Percentiles rank a stretch among this genome's conserved stretches.
phyloP scores from a whole-genome alignment of 30 jellyfish, hydroid and myxozoan genomes.

The Hydractinia echinata region DNA sequence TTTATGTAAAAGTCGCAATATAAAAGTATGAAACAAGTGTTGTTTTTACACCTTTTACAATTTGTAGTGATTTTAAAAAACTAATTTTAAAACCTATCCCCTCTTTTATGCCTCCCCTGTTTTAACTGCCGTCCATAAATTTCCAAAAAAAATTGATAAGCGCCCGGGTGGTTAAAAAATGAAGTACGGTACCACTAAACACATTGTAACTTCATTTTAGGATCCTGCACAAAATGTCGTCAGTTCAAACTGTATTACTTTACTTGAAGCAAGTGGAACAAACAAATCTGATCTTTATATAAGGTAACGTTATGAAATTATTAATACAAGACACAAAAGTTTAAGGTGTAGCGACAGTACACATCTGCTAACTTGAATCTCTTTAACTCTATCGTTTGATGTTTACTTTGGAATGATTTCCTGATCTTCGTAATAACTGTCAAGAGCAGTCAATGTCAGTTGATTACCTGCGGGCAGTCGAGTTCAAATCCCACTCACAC shows the following conservation, averaged over 20 bases:
- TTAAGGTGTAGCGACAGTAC: too few species aligned
- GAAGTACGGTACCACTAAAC: neutral
- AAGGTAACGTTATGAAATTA: constrained; percentile 46
- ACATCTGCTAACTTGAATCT: too few species aligned
- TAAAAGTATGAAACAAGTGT: too few species aligned
- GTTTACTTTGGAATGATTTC: too few species aligned
- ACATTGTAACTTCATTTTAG: constrained; percentile 25
- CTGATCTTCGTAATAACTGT: too few species aligned
- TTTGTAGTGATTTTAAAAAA: neutral
- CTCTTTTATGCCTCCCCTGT: neutral
- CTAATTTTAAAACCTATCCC: neutral
- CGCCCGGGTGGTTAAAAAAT: too few species aligned
- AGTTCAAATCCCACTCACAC: too few species aligned
- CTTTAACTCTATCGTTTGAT: too few species aligned
- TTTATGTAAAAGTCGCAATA: too few species aligned
- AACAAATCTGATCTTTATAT: constrained; percentile 57
- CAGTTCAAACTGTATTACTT: constrained; percentile 83
- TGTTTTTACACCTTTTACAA: neutral
- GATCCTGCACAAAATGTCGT: constrained; percentile 95
- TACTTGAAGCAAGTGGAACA: constrained; percentile 63
- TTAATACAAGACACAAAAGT: neutral
- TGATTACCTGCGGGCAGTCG: too few species aligned
- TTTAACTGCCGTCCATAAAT: neutral
- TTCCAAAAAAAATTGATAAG: too few species aligned
- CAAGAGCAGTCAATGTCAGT: too few species aligned